Conservation (phyloP, 2,113 vertebrate genomes). For the Hemichromis elongatus region DNA sequence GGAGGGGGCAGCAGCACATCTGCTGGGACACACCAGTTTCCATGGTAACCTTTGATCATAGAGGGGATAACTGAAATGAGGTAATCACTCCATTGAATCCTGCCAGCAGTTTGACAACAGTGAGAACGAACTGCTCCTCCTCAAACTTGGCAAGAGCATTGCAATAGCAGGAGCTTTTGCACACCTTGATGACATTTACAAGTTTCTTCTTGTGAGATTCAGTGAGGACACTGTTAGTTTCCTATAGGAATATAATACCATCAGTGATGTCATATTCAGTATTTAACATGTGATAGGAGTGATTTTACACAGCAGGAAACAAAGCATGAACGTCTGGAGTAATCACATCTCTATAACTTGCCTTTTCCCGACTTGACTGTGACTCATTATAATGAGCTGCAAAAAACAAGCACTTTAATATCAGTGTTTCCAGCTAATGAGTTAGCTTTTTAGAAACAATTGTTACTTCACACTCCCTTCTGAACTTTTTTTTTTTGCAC, state of each 20-base stretch:
- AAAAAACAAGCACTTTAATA: slow-evolving; percentile 2
- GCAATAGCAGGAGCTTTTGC: background rate
- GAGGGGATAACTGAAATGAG: slow-evolving; percentile 63
- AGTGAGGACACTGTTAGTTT: background rate
- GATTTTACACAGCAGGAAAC: background rate
- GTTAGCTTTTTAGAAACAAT: background rate
- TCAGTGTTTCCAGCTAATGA: background rate
- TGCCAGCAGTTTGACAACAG: slow-evolving; percentile 44
- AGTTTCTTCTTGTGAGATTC: background rate
- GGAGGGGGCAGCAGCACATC: slow-evolving; percentile 12
- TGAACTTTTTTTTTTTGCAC: background rate
- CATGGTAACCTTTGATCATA: slow-evolving; percentile 71
- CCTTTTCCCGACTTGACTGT: background rate
- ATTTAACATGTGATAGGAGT: background rate
- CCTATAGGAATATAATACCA: background rate
- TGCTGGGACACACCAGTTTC: slow-evolving; percentile 64
- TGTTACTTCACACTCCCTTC: background rate
- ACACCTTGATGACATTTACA: background rate
- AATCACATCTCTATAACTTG: background rate
- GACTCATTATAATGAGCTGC: background rate
- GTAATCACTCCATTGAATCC: slow-evolving; percentile 60
- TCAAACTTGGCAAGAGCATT: slow-evolving; percentile 10
- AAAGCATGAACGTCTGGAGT: background rate
- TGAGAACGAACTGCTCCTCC: slow-evolving; percentile 32
- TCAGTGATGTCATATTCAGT: background rate